Conservation (phyloP, 2,113 vertebrate species). For the Caranx ignobilis region DNA sequence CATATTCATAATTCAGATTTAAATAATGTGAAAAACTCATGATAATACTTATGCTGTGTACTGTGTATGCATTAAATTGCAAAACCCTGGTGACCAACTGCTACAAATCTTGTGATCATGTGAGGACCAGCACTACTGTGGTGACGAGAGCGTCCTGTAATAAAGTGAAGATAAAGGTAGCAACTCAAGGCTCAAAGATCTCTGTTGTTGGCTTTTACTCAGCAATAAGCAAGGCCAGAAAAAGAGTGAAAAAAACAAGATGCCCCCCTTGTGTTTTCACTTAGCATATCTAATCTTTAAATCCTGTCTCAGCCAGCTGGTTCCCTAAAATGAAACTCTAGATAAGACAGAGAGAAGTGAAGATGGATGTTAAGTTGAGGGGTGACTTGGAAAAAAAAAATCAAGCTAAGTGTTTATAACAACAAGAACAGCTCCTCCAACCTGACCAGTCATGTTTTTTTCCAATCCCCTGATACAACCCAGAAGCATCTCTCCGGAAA, state of each 20-base stretch:
- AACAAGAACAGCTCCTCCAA: no score
- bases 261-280: slow-evolving; percentile 66
- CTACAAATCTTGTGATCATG: slow-evolving; percentile 30
- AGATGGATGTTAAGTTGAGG: slow-evolving; percentile 18
- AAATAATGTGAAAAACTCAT: slow-evolving; percentile 36
- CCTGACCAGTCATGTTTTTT: no score
- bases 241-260: slow-evolving; percentile 49
- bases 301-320: slow-evolving; percentile 64
- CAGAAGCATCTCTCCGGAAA: no score
- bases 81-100: slow-evolving; percentile 63
- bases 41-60: not conserved
- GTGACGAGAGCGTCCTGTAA: slow-evolving; percentile 49
- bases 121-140: slow-evolving; percentile 60
- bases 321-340: slow-evolving; percentile 69
- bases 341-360: slow-evolving; percentile 44
- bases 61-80: not conserved
- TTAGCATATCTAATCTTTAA: slow-evolving; percentile 78
- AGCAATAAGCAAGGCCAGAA: slow-evolving; percentile 50
- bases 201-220: slow-evolving; percentile 45
- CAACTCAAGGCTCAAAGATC: slow-evolving; percentile 45
- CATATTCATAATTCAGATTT: slow-evolving; percentile 47
- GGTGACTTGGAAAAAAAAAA: slow-evolving; percentile 63
- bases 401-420: slow-evolving; percentile 63
- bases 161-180: slow-evolving; percentile 53
- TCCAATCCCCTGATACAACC: no score